phyloP scores from a whole-genome alignment of 2,797 vertebrate species.

The Anomalospiza imberbis region DNA sequence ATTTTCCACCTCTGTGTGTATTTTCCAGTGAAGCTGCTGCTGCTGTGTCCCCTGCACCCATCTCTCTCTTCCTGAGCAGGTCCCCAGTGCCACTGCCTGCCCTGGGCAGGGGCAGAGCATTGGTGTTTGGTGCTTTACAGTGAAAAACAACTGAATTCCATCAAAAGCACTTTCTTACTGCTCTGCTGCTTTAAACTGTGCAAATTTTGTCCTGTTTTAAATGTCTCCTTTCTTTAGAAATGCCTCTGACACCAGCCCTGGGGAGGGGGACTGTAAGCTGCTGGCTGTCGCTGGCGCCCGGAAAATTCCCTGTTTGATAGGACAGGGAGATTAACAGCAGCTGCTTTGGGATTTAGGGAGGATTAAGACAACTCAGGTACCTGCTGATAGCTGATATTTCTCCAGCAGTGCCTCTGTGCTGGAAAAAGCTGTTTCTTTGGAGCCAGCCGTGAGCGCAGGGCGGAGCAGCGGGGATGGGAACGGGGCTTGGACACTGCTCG shows the following conservation, averaged over 20 bases:
- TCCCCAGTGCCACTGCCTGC: neutral
- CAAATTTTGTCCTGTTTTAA: neutral
- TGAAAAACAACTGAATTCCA: neutral
- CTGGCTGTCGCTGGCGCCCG: neutral
- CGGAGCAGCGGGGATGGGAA: neutral
- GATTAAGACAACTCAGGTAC: conserved; percentile 47
- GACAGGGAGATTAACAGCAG: conserved; percentile 26
- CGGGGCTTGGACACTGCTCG: neutral
- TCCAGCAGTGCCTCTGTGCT: neutral
- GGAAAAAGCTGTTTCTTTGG: neutral
- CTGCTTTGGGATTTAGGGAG: conserved; percentile 36
- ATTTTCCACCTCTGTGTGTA: neutral
- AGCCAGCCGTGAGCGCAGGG: neutral
- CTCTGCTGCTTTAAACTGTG: neutral
- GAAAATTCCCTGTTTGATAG: neutral
- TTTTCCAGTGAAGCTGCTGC: neutral
- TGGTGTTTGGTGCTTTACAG: neutral
- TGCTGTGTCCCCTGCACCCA: neutral
- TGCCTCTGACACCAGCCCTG: neutral
- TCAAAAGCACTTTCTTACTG: neutral
- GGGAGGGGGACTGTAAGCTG: neutral
- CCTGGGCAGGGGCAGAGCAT: rapidly evolving
- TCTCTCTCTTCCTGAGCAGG: neutral
- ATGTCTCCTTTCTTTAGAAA: neutral
- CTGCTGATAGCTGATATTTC: conserved; percentile 56